phyloP scores from a whole-genome alignment of 2,888 invertebrate genomes.

The Embidobia sp. region DNA sequence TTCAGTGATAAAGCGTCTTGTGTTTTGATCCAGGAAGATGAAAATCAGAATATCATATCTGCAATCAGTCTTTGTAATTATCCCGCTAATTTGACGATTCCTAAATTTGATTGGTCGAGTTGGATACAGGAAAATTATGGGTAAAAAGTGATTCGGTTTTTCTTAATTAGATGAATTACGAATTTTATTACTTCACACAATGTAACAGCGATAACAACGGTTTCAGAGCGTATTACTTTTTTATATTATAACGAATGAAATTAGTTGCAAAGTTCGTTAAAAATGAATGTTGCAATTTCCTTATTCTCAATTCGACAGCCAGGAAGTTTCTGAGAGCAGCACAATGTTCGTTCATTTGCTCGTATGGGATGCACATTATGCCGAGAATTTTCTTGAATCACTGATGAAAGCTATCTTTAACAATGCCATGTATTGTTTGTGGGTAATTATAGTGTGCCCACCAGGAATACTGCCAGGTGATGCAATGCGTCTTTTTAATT shows the following conservation, averaged over 20 bases:
- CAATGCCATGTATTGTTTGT: constrained; percentile 82
- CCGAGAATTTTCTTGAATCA: constrained; percentile 78
- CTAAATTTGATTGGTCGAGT: constrained; percentile 83
- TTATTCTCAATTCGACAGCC: constrained; percentile 73
- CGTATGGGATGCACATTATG: constrained; percentile 82
- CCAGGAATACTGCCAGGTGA: constrained; percentile 78
- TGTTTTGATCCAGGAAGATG: too few relatives aligned
- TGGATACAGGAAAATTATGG: constrained; percentile 84
- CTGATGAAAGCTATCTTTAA: constrained; percentile 82
- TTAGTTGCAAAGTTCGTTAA: constrained; percentile 2
- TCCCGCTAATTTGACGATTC: constrained; percentile 83
- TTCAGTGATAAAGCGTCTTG: too few relatives aligned
- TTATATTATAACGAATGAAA: too few relatives aligned
- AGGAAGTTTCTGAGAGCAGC: constrained; percentile 82
- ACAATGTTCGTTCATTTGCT: constrained; percentile 85
- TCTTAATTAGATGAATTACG: too few relatives aligned
- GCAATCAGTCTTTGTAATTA: too few relatives aligned
- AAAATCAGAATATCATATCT: too few relatives aligned
- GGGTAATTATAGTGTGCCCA: constrained; percentile 83
- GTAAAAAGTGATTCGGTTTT: too few relatives aligned
- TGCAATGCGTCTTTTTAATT: constrained; percentile 35
- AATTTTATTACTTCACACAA: too few relatives aligned
- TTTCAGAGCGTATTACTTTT: too few relatives aligned
- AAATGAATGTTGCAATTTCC: constrained; percentile 22
- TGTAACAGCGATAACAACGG: too few relatives aligned